Evolutionary conservation across 2,113 vertebrate genomes (phyloP).

Genomic region (Hemicordylus capensis): DNA sequence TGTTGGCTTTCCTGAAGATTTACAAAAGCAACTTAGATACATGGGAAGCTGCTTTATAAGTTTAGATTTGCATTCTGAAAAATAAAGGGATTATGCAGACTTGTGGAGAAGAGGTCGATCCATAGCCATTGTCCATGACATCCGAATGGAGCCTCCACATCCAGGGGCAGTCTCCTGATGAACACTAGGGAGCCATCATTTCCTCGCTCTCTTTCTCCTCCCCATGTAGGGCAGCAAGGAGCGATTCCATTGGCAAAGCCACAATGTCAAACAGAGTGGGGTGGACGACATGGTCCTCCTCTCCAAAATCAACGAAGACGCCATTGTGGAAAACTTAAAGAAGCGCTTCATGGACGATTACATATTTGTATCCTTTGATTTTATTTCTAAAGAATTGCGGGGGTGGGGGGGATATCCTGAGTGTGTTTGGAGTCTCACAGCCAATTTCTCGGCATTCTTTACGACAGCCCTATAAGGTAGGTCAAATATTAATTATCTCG

Average conservation of each 20-base stretch:
- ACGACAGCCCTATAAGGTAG: background rate
- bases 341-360: constrained; percentile 96
- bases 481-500: background rate
- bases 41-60: too few relatives aligned
- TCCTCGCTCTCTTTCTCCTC: constrained; percentile 23
- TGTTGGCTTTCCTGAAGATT: too few relatives aligned
- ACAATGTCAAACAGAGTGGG: constrained; percentile 96
- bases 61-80: too few relatives aligned
- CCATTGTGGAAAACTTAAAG: constrained; percentile 96
- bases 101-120: too few relatives aligned
- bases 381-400: background rate
- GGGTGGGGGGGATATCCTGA: background rate
- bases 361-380: constrained; percentile 91
- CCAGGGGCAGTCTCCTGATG: too few relatives aligned
- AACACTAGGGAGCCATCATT: too few relatives aligned
- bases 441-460: background rate
- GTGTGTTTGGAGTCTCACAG: background rate
- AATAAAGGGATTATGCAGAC: too few relatives aligned
- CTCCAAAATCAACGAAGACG: constrained; percentile 93
- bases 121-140: too few relatives aligned
- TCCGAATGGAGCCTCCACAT: too few relatives aligned
- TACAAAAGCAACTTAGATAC: too few relatives aligned
- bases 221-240: constrained; percentile 87
- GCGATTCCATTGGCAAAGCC: constrained; percentile 96
- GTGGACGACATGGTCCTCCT: constrained; percentile 99